These are phyloP conservation scores for Myotis brandtii DNA, from an alignment of 2,113 vertebrate species.

Conservation along the genomic window DNA sequence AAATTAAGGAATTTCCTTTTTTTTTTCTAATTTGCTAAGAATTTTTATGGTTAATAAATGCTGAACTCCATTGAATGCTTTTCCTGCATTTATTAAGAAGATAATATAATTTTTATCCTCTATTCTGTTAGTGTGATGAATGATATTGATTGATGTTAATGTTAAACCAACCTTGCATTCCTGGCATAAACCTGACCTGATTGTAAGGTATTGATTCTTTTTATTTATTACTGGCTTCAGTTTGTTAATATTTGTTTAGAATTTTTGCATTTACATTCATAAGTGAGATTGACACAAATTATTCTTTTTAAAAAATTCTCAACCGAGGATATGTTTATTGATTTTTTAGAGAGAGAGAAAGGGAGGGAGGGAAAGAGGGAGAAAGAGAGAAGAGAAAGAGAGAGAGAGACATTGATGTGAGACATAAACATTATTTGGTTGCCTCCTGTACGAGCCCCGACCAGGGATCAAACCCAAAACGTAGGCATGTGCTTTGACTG, in stretches of 20 bases:
- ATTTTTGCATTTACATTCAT: neutral
- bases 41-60: neutral
- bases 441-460: neutral
- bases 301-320: neutral
- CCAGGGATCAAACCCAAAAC: neutral
- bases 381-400: neutral
- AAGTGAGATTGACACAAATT: neutral
- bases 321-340: neutral
- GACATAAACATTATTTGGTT: neutral
- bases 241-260: neutral
- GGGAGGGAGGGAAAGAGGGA: neutral
- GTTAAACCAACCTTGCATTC: neutral
- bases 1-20: neutral
- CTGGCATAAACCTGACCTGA: neutral
- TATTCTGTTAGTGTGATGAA: neutral
- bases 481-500: neutral
- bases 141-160: neutral
- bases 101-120: neutral
- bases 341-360: neutral
- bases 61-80: neutral
- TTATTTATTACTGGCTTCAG: no score
- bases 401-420: neutral
- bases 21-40: neutral
- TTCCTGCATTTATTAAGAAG: neutral
- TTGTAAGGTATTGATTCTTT: neutral